phyloP scores from a whole-genome alignment of 2,113 vertebrate genomes.

The Tragulus kanchil region DNA sequence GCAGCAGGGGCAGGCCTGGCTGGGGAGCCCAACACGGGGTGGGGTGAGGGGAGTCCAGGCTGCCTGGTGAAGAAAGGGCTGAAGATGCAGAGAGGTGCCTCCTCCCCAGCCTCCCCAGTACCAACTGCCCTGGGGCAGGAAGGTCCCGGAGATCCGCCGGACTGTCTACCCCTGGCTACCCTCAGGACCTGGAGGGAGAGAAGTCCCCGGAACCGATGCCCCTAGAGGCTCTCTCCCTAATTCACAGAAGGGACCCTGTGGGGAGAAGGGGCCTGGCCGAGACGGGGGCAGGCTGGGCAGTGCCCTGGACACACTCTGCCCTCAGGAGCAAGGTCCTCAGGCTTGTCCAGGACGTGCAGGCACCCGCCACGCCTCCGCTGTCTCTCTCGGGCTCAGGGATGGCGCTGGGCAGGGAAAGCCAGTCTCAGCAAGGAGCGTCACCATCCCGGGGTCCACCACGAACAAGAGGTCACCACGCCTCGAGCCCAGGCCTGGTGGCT shows the following conservation, averaged over 20 bases:
- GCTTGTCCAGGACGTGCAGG: not conserved
- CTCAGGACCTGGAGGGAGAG: not conserved
- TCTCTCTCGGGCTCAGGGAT: not conserved
- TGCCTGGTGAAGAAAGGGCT: not conserved
- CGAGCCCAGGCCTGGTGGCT: not conserved
- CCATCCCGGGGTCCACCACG: not conserved
- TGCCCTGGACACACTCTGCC: fast-evolving
- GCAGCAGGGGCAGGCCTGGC: not conserved
- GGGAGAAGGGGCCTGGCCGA: no score
- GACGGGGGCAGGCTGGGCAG: not conserved
- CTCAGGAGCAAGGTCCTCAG: not conserved
- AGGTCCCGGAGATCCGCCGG: no score
- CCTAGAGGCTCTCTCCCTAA: no score
- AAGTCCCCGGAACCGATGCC: no score
- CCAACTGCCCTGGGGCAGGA: not conserved
- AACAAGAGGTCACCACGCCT: not conserved
- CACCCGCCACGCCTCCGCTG: not conserved
- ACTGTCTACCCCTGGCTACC: no score
- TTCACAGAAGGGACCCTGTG: not conserved
- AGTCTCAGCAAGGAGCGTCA: not conserved
- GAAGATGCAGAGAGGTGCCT: not conserved
- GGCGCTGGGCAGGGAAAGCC: not conserved
- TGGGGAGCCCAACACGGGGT: not conserved
- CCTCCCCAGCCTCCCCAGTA: not conserved
- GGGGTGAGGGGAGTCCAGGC: not conserved